These are phyloP conservation scores for Cairina moschata DNA, from an alignment of 2,113 vertebrate genomes.

Conservation along the genomic window DNA sequence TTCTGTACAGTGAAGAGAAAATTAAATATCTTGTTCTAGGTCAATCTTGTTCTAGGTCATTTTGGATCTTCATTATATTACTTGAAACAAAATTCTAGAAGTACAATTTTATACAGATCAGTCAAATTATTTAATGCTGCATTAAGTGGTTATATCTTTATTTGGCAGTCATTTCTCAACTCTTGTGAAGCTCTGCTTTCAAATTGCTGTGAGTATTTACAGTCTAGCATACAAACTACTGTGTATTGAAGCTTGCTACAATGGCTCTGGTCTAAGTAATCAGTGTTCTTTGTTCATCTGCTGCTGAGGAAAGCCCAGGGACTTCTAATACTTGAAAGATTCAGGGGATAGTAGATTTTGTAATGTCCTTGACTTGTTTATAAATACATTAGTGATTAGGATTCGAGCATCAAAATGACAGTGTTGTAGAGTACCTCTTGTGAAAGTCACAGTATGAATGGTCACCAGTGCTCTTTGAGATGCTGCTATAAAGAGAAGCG, in stretches of 20 bases:
- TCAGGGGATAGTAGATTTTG: not conserved
- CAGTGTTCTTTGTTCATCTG: not conserved
- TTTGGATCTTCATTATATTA: not conserved
- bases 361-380: not conserved
- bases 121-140: not conserved
- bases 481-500: not conserved
- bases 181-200: not conserved
- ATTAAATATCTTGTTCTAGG: not conserved
- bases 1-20: constrained; percentile 6
- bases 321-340: not conserved
- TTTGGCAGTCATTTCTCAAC: not conserved
- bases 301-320: not conserved
- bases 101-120: not conserved
- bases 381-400: not conserved
- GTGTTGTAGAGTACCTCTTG: not conserved
- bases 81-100: not conserved
- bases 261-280: not conserved
- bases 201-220: too few species aligned
- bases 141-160: not conserved
- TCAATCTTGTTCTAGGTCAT: not conserved
- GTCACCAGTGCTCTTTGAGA: not conserved
- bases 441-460: not conserved
- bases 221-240: not conserved
- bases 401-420: not conserved
- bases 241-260: not conserved